A percentile compares a stretch with the other conserved stretches of the same genome.
Conservation (phyloP, 2,888 invertebrate species). For the Xiphydria camelus region DNA sequence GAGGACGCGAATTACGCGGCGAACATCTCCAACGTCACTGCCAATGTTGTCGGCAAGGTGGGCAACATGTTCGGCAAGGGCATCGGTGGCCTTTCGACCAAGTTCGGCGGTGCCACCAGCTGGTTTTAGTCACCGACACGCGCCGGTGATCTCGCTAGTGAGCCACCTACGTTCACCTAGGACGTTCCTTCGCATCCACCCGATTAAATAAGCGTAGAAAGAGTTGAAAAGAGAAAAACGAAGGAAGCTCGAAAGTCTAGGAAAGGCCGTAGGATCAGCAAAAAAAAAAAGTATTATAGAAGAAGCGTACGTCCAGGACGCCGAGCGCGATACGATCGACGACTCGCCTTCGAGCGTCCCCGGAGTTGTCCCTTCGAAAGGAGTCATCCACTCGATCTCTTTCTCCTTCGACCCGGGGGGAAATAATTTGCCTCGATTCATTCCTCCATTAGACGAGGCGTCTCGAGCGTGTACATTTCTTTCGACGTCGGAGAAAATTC, state of each 20-base stretch:
- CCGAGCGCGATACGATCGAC: too few relatives aligned
- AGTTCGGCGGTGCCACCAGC: constrained; percentile 81
- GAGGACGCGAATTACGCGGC: constrained; percentile 75
- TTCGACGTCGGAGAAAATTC: too few relatives aligned
- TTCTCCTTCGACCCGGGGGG: too few relatives aligned
- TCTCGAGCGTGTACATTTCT: too few relatives aligned
- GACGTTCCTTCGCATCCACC: constrained; percentile 39
- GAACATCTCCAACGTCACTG: constrained; percentile 78
- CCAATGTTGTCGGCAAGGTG: constrained; percentile 84
- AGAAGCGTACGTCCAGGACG: too few relatives aligned
- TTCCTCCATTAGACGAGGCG: too few relatives aligned
- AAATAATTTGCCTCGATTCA: too few relatives aligned
- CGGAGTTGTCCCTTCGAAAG: too few relatives aligned
- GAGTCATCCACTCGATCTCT: too few relatives aligned
- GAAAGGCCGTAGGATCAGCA: not conserved
- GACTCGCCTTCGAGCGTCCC: too few relatives aligned
- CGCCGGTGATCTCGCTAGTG: constrained; percentile 12
- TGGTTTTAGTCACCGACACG: constrained; percentile 70
- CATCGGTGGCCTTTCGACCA: constrained; percentile 86
- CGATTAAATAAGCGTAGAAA: too few relatives aligned
- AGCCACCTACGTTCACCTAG: constrained; percentile 35
- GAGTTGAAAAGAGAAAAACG: not conserved
- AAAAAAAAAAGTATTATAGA: too few relatives aligned
- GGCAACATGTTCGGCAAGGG: constrained; percentile 90
- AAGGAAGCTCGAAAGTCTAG: not conserved